Conservation (phyloP, 2,888 invertebrate genomes). For the Sinotaia quadrata region DNA sequence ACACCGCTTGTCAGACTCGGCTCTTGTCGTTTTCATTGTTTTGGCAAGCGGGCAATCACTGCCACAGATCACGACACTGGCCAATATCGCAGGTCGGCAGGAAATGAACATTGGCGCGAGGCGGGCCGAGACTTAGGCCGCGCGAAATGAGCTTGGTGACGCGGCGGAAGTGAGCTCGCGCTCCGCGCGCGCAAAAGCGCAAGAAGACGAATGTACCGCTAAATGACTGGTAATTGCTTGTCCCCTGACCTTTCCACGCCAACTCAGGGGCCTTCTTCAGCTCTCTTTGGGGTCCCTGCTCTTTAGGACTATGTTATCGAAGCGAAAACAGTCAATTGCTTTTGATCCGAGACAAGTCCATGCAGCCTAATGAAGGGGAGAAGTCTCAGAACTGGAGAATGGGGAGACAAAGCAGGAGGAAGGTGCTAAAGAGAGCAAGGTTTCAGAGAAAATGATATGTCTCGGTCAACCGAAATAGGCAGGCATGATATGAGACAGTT, state of each 20-base stretch:
- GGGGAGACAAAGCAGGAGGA: too few relatives aligned
- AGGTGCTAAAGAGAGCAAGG: too few relatives aligned
- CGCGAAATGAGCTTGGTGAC: neutral
- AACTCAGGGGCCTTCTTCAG: neutral
- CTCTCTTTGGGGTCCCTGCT: neutral
- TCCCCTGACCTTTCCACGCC: neutral
- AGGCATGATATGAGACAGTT: too few relatives aligned
- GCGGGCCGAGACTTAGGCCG: neutral
- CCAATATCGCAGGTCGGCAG: slow-evolving; percentile 24
- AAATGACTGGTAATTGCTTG: slow-evolving; percentile 28
- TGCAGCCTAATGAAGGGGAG: slow-evolving; percentile 21
- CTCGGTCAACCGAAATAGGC: too few relatives aligned
- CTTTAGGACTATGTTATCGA: slow-evolving; percentile 6
- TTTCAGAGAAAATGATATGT: too few relatives aligned
- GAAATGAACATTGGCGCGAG: slow-evolving; percentile 31
- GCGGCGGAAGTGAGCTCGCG: neutral
- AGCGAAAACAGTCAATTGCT: slow-evolving; percentile 28
- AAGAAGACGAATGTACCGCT: slow-evolving; percentile 21
- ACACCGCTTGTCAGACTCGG: slow-evolving; percentile 28
- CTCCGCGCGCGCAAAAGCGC: neutral
- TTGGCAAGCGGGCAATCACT: slow-evolving; percentile 25
- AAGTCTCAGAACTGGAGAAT: too few relatives aligned
- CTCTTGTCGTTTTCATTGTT: slow-evolving; percentile 33
- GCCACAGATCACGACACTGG: slow-evolving; percentile 9
- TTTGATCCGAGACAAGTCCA: slow-evolving; percentile 19